These are phyloP conservation scores for Oplegnathus fasciatus DNA, from an alignment of 2,113 vertebrate species.

Conservation along the genomic window DNA sequence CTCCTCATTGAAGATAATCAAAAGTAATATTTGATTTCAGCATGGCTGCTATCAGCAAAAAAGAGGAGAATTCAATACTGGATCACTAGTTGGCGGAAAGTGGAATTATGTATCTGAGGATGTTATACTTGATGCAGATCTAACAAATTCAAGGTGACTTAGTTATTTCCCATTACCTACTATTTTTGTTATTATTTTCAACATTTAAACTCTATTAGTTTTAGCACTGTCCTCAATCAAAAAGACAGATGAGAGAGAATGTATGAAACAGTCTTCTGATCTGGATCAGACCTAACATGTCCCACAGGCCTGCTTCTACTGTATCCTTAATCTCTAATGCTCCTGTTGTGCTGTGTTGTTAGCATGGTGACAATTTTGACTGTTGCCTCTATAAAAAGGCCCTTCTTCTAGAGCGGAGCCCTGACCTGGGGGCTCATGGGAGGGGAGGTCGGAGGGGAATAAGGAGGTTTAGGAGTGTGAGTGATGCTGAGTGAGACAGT, in stretches of 20 bases:
- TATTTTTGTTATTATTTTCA: not conserved
- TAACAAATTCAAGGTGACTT: not conserved
- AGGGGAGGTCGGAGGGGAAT: constrained; percentile 34
- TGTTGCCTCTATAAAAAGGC: constrained; percentile 15
- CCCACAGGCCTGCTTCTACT: not conserved
- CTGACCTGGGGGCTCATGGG: constrained; percentile 71
- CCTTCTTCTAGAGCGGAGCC: constrained; percentile 45
- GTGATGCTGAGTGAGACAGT: constrained; percentile 79
- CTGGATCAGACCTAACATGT: not conserved
- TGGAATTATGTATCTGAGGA: not conserved
- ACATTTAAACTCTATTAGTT: constrained; percentile 4
- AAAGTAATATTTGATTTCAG: constrained; percentile 46
- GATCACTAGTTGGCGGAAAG: not conserved
- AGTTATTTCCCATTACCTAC: not conserved
- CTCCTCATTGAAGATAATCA: constrained; percentile 35
- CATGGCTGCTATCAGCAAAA: not conserved
- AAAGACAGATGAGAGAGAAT: constrained; percentile 7
- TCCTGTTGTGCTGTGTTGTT: constrained; percentile 1
- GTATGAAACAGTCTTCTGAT: not conserved
- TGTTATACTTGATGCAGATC: not conserved
- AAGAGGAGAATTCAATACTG: not conserved
- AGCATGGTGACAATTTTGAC: constrained; percentile 8
- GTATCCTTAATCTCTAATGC: constrained; percentile 10
- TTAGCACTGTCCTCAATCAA: not conserved
- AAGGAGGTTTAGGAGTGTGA: constrained; percentile 76